A percentile compares a stretch with the other conserved stretches of the same genome.
These are phyloP conservation scores for Bujurquina vittata DNA, from an alignment of 2,113 vertebrate species.

Conservation along the genomic window DNA sequence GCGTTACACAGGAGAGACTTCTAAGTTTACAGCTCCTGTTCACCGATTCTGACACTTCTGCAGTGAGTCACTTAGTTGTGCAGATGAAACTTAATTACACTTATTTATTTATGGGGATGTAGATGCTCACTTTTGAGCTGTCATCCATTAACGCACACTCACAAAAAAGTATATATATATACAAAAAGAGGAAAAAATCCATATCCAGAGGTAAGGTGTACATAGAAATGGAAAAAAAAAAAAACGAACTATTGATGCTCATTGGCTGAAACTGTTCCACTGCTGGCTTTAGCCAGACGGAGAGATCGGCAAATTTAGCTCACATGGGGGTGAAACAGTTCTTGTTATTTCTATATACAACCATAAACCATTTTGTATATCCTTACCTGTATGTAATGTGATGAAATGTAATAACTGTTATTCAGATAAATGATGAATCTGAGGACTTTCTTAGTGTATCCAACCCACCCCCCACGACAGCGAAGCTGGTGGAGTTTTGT, in stretches of 20 bases:
- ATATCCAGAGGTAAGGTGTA: constrained; percentile 17
- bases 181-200: background rate
- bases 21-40: constrained; percentile 24
- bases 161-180: background rate
- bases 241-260: constrained; percentile 1
- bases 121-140: constrained; percentile 9
- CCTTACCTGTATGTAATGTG: constrained; percentile 52
- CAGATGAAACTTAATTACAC: constrained; percentile 5
- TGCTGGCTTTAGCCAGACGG: constrained; percentile 5
- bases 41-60: constrained; percentile 2
- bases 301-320: constrained; percentile 19
- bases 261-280: constrained; percentile 19
- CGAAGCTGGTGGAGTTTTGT: constrained; percentile 48
- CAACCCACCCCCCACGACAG: background rate
- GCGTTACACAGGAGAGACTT: constrained; percentile 15
- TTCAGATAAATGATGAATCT: constrained; percentile 28
- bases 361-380: constrained; percentile 52
- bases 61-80: constrained; percentile 17
- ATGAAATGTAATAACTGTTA: constrained; percentile 42
- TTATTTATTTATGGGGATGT: constrained; percentile 20
- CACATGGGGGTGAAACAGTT: background rate
- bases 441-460: constrained; percentile 37
- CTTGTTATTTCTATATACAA: constrained; percentile 44
- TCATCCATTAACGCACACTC: constrained; percentile 6
- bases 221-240: constrained; percentile 22